These are phyloP conservation scores for Arge pagana DNA, from an alignment of 2,888 invertebrate genomes.

Conservation along the genomic window DNA sequence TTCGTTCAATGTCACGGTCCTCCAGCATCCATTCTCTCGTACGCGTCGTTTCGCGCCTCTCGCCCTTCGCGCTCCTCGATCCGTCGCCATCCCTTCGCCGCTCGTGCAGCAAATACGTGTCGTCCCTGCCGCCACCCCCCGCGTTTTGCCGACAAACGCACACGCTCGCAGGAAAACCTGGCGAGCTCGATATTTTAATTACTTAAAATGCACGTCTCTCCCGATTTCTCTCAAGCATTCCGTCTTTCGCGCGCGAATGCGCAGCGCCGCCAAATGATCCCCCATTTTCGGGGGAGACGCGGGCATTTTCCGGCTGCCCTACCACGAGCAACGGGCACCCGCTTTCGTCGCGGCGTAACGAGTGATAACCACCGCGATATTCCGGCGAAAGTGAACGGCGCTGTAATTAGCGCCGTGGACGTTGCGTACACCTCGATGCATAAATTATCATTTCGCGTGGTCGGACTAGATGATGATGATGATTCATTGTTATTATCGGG, in stretches of 20 bases:
- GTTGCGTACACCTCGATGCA: no score
- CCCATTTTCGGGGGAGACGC: no score
- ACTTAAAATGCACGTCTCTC: constrained; percentile 19
- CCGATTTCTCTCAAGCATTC: background rate
- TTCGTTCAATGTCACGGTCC: constrained; percentile 24
- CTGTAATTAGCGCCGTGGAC: no score
- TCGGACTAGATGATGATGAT: no score
- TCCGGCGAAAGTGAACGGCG: no score
- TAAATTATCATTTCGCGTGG: no score
- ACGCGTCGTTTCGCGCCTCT: background rate
- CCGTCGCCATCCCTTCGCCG: background rate
- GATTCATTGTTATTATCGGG: no score
- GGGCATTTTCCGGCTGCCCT: no score
- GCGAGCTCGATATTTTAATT: constrained; percentile 23
- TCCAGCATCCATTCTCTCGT: constrained; percentile 17
- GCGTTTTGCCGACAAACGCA: background rate
- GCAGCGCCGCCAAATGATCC: constrained; percentile 5
- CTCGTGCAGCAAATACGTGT: constrained; percentile 1
- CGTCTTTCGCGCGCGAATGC: constrained; percentile 7
- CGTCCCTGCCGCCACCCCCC: background rate
- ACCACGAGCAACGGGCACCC: no score
- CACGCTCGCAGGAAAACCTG: background rate
- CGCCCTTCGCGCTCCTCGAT: no score
- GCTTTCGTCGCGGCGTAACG: no score
- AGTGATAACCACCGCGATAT: constrained; percentile 4